Evolutionary conservation across 1,140 invertebrate species (phyloP), one percentile per base, ranked within the genome.

Genomic region (Macrostomum lignano): DNA sequence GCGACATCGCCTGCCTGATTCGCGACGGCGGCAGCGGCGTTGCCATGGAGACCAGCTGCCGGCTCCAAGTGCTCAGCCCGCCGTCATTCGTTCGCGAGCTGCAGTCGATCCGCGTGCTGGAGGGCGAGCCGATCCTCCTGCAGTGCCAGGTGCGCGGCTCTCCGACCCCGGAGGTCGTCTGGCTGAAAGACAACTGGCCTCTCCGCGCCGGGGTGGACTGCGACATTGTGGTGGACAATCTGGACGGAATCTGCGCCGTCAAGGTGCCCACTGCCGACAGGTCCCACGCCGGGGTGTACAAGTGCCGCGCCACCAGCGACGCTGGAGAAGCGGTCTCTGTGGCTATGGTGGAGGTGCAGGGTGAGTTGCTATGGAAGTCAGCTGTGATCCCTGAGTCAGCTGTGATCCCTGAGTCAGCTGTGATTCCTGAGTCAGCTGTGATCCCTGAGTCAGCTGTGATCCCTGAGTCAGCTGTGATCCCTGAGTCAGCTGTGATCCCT

Each of bases 11-110:
- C n/a, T n/a, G n/a, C n/a, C n/a, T n/a, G n/a, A n/a, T n/a, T n/a
- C n/a, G n/a, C n/a, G n/a, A n/a, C n/a, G n/a, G n/a, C n/a, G n/a
- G n/a, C n/a, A n/a, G n/a, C n/a, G n/a, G n/a, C n/a, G n/a, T n/a
- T n/a, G n/a, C n/a, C n/a, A n/a, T n/a, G n/a, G n/a, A n/a, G n/a
- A n/a, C n/a, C n/a, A n/a, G n/a, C n/a, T n/a, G n/a, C n/a, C n/a
- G n/a, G n/a, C 77, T 79, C 52, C 65, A 74, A 31, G 65, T 79
- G 10, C 76, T 17, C 77, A 73, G 73, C 74, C 74, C 2, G 72
- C 74, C 41, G 58, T 72, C 0, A 63, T 70, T 0, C 66, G 67
- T 39, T 73, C 69, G 7, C 60, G 59, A 0, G 55, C 46, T 11
- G 54, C 70, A 0, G 53, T 73, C n/a, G 58, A 58, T 2, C 57